Base-by-base conservation (phyloP, 2,797 vertebrate species). In the Chaunax sp. region DNA sequence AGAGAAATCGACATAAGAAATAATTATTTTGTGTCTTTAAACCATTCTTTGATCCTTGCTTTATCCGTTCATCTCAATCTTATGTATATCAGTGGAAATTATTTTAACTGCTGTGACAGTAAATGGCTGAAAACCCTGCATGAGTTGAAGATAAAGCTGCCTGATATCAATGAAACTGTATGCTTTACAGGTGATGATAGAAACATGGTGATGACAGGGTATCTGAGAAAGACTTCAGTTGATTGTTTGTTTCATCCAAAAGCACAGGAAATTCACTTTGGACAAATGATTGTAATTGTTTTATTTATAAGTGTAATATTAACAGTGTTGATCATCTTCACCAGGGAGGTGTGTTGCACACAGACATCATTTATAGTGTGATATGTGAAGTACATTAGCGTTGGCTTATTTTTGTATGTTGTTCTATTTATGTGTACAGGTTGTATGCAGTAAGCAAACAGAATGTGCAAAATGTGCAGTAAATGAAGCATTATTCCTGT, bases 41-140 rank as follows among this genome's bases (percentile, higher is more conserved):
- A 92, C 60, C 46, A 69, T 7, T 89, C 81, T 18, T 51, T 87
- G 46, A 49, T 92, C 49, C 43, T n/a, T 3, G 38, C 28, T 49
- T 41, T 88, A 41, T 85, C 88, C 6, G 16, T 2, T 3, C 58
- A 78, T 54, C 89, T 92, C 16, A 18, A 67, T 7, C 26, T 22
- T 1, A 53, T 93, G 50, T 82, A 87, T 25, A 52, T 93, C 1
- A 87, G 90, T 26, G 87, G 90, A 5, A 94, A 93, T 52, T 0
- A 38, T 35, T 92, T 93, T 22, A 89, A 90, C 72, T 94, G 93
- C 22, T 94, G 93, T 55, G 73, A 90, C 35, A 84, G 74, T 30
- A 19, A 51, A 26, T 93, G 92, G 92, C 67, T 91, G 49, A 78
- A 9, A 13, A 14, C 46, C 59, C 53, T 93, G 4, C 77, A 73